Base-by-base conservation (phyloP, 2,888 invertebrate genomes). In the Thecophora atra region DNA sequence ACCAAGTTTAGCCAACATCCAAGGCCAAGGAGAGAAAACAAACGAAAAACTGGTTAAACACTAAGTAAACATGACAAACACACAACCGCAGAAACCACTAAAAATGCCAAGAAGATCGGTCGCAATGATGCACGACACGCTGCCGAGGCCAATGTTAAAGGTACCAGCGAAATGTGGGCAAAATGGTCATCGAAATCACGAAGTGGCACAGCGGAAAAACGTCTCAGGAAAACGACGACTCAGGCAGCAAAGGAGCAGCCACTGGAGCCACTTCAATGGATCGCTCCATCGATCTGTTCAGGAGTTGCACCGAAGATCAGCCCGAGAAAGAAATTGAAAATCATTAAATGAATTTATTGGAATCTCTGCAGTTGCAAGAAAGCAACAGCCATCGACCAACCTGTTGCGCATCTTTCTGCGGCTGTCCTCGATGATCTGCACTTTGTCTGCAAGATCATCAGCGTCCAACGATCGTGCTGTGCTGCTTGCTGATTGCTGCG, bases 141-240 rank as follows among this genome's bases (percentile, higher is more conserved):
- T 13, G 56, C 15, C 58, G 26, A 24, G 15, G 28, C 58, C 21
- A 28, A 26, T 15, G 24, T 28, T 1, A 26, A 19, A 24, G n/a
- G n/a, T n/a, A n/a, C n/a, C n/a, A n/a, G 24, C 13, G 21, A 54
- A 54, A 37, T 37, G 54, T 54, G 54, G 21, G 54, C 54, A 54
- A 54, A 54, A 58, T 47, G 65, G 65, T 65, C 65, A 65, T 51
- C n/a, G 47, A 26, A 47, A 47, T 65, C 65, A 65, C 65, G 65
- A 65, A 51, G 51, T 65, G 65, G 44, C 47, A 51, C 65, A 17
- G 51, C 21, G 28, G 15, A 62, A 37, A 60, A 60, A 13, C 21
- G 60, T n/a, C 28, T 30, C 13, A 47, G 17, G 47, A 47, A 47
- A 47, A 4, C 47, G 47, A n/a, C 17, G 15, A 11, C 47, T 17